Evolutionary conservation across 2,797 vertebrate genomes (phyloP), one percentile per base, ranked within the genome.

Genomic region (Eospalax fontanierii): DNA sequence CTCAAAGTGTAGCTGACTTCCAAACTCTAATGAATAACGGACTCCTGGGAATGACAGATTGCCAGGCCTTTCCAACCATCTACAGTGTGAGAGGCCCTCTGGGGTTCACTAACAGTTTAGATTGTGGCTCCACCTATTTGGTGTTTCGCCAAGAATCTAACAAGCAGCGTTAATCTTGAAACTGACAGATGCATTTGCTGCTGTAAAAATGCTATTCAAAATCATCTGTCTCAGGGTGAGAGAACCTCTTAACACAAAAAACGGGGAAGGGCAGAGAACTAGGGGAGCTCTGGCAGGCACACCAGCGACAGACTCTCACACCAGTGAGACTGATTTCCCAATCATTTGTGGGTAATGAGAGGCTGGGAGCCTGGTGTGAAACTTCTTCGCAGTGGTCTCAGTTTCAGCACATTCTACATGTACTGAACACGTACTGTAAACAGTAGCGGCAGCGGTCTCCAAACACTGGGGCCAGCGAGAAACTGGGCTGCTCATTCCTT

Each of bases 301-400:
- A 59, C 21, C 65, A 85, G 89, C 0, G 0, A 43, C 50, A 61
- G 50, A 70, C 38, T 84, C 59, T 71, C 63, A 74, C 40, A 7
- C 19, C 0, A 33, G 66, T 33, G 46, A 76, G 1, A 14, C 0
- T 9, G 16, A 54, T 10, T 84, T 54, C 79, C 61, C 65, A 93
- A 71, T 89, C 38, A 90, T 43, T 74, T 19, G 40, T n/a, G 59
- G 85, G 30, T 75, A 87, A 89, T 19, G 33, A 84, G 54, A 0
- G 0, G 79, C 86, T 75, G 24, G 30, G 38, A 59, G 83, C 33
- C 93, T 94, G 81, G 86, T 87, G 93, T 89, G 83, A 95, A 46
- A 81, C 57, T 83, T 92, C 89, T 87, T 92, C 70, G 79, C 40
- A 73, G 10, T n/a, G 65, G 70, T 78, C 80, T 96, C 92, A 8